These are phyloP conservation scores for Manis pentadactyla DNA, from an alignment of 2,797 vertebrate genomes.

Conservation along the genomic window DNA sequence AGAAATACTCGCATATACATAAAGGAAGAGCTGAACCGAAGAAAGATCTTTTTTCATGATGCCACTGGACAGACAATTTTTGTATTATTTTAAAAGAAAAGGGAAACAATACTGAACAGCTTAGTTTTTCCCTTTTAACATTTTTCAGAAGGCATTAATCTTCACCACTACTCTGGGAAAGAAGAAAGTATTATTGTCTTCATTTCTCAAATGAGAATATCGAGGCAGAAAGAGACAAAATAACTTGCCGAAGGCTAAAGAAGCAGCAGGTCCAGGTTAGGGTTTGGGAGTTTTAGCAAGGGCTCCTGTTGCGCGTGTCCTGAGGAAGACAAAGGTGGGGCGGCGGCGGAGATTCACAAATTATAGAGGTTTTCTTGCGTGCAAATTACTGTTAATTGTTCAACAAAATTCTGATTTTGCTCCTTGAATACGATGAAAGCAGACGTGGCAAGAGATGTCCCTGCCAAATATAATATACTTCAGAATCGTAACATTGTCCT, in stretches of 20 bases:
- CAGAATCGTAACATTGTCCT: neutral
- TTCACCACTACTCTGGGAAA: conserved; percentile 38
- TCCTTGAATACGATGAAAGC: neutral
- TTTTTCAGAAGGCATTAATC: conserved; percentile 32
- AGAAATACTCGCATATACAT: neutral
- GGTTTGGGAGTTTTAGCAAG: neutral
- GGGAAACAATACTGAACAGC: neutral
- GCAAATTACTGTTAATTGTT: neutral
- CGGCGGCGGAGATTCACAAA: neutral
- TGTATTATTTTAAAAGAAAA: conserved; percentile 22
- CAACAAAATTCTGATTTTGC: conserved; percentile 26
- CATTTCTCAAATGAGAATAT: conserved; percentile 53
- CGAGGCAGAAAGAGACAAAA: conserved; percentile 8
- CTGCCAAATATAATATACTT: neutral
- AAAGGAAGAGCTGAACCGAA: neutral
- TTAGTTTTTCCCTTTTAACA: neutral
- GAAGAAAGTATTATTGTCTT: conserved; percentile 11
- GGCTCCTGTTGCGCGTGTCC: neutral
- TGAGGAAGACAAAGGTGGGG: neutral
- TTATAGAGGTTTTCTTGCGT: neutral
- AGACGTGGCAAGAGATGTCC: neutral
- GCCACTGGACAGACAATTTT: neutral
- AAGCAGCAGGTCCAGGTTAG: neutral
- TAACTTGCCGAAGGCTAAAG: neutral
- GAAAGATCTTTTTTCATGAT: neutral